Percentiles rank a stretch among this genome's conserved stretches.
These are phyloP conservation scores for Leptinotarsa defecta DNA, from an alignment of 1,140 invertebrate genomes.

Conservation along the genomic window DNA sequence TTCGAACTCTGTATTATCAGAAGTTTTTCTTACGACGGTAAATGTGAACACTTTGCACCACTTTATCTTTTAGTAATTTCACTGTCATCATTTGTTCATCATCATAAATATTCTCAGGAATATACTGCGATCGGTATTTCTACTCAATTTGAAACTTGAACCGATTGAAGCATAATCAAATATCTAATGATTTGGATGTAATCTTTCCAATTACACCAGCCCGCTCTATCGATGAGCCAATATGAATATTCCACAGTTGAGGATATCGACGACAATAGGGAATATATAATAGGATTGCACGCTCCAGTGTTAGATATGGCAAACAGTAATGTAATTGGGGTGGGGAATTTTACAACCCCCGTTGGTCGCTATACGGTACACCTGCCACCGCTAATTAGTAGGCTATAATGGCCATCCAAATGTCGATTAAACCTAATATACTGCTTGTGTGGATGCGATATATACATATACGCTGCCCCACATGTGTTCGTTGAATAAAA, in stretches of 20 bases:
- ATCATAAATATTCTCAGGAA: too few relatives aligned
- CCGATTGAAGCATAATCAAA: not conserved
- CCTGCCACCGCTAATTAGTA: constrained; percentile 55
- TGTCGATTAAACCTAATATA: constrained; percentile 55
- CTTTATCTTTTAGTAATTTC: too few relatives aligned
- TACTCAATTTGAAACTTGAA: too few relatives aligned
- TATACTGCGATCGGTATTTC: too few relatives aligned
- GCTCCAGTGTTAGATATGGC: constrained; percentile 26
- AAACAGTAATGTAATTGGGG: constrained; percentile 47
- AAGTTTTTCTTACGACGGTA: too few relatives aligned
- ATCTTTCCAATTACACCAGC: not conserved
- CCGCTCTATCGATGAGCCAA: not conserved
- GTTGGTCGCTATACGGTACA: constrained; percentile 50
- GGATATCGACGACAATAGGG: constrained; percentile 17
- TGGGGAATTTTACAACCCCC: constrained; percentile 44
- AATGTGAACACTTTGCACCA: too few relatives aligned
- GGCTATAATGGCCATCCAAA: constrained; percentile 52
- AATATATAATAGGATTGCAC: constrained; percentile 27
- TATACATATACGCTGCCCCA: constrained; percentile 29
- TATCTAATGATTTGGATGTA: not conserved
- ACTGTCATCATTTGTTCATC: too few relatives aligned
- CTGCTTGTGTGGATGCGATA: constrained; percentile 36
- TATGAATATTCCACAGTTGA: constrained; percentile 11
- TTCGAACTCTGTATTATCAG: too few relatives aligned
- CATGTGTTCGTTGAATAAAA: constrained; percentile 33